Evolutionary conservation across 2,888 invertebrate species (phyloP).

Genomic region (Ryuthela nishihirai): DNA sequence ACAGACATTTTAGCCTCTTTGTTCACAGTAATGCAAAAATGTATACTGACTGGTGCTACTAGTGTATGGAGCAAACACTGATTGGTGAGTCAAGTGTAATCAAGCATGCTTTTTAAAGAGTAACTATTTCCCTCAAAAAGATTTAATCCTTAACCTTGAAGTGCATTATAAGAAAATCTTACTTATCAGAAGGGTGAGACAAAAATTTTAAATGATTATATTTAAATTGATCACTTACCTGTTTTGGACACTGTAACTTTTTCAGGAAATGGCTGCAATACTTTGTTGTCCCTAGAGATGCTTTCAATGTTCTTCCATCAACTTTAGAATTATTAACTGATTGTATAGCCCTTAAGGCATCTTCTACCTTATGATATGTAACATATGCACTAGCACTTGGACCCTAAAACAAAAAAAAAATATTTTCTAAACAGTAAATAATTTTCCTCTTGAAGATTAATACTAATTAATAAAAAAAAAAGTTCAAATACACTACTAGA

Average conservation of each 20-base stretch:
- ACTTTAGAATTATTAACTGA: slow-evolving; percentile 91
- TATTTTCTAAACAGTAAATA: not conserved
- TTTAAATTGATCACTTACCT: slow-evolving; percentile 51
- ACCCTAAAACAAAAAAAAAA: slow-evolving; percentile 42
- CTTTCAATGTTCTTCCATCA: slow-evolving; percentile 93
- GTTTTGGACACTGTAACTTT: slow-evolving; percentile 94
- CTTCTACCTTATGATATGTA: slow-evolving; percentile 81
- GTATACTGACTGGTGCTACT: no score
- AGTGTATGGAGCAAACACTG: no score
- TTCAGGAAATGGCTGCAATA: slow-evolving; percentile 99
- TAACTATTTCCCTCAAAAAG: not conserved
- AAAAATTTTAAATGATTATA: not conserved
- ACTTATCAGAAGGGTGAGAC: not conserved
- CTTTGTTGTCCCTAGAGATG: slow-evolving; percentile 97
- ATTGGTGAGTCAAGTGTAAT: no score
- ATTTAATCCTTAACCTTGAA: not conserved
- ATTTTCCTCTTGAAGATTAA: not conserved
- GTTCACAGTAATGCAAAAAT: no score
- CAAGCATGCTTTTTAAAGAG: no score
- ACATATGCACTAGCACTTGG: slow-evolving; percentile 78
- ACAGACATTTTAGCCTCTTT: no score
- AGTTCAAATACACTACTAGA: no score
- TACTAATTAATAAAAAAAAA: no score
- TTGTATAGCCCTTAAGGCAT: slow-evolving; percentile 93
- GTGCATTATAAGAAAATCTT: no score